Percentiles rank a stretch among this genome's conserved stretches.
Evolutionary conservation across 2,888 invertebrate genomes (phyloP).

Genomic region (Thyatira batis): DNA sequence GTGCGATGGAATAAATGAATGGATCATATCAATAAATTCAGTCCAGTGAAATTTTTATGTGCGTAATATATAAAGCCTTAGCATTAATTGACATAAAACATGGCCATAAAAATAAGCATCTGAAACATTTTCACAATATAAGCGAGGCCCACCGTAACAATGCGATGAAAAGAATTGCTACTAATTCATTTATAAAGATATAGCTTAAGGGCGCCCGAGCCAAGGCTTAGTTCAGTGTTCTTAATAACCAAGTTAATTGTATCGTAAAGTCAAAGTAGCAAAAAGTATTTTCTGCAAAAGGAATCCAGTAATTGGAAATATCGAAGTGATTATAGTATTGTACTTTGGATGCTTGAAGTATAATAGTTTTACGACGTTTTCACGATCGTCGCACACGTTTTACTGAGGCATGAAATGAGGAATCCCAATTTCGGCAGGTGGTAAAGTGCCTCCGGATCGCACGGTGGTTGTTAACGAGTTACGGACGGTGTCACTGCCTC

Average conservation of each 20-base stretch:
- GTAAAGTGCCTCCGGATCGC: constrained; percentile 96
- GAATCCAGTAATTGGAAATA: constrained; percentile 8
- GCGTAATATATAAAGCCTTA: constrained; percentile 20
- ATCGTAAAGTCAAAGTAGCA: constrained; percentile 18
- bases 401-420: constrained; percentile 9
- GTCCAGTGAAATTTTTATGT: constrained; percentile 7
- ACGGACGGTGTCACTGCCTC: constrained; percentile 92
- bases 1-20: too few species aligned
- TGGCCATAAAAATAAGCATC: constrained; percentile 16
- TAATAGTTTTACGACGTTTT: constrained; percentile 17
- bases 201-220: constrained; percentile 11
- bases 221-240: constrained; percentile 9
- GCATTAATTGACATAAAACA: constrained; percentile 26
- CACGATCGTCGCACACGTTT: constrained; percentile 24
- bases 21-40: constrained; percentile 7
- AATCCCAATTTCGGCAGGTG: constrained; percentile 77
- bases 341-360: not conserved
- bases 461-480: constrained; percentile 94
- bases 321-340: constrained; percentile 7
- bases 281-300: constrained; percentile 11
- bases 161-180: constrained; percentile 16
- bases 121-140: constrained; percentile 11
- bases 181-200: constrained; percentile 23
- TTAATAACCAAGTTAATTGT: constrained; percentile 23
- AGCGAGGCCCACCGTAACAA: constrained; percentile 11